Evolutionary conservation across 2,888 invertebrate genomes (phyloP).

Genomic region (Amitus sp.): DNA sequence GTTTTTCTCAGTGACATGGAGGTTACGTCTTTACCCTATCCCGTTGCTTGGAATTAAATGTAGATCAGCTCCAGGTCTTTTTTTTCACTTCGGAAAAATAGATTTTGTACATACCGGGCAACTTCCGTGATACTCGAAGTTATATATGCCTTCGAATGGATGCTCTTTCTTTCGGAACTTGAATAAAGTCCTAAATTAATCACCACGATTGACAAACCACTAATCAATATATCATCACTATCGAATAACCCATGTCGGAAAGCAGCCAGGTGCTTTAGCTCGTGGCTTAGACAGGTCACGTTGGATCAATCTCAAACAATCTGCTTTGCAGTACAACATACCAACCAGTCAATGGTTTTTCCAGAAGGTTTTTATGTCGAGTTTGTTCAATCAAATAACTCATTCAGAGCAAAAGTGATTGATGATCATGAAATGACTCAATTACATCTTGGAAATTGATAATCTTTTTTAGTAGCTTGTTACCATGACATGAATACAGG

Average conservation of each 20-base stretch:
- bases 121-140: conserved; percentile 22
- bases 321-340: conserved; percentile 33
- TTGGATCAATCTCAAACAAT: conserved; percentile 32
- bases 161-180: too few species aligned
- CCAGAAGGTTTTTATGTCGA: conserved; percentile 33
- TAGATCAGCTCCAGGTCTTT: conserved; percentile 30
- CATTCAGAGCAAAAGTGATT: conserved; percentile 61
- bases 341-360: conserved; percentile 38
- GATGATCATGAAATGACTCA: conserved; percentile 61
- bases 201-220: too few species aligned
- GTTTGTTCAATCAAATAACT: conserved; percentile 63
- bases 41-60: conserved; percentile 28
- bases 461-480: conserved; percentile 38
- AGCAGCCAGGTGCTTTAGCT: neutral
- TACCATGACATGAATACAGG: neutral
- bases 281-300: neutral
- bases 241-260: too few species aligned
- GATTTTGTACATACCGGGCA: conserved; percentile 32
- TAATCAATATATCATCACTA: too few species aligned
- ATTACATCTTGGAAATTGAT: conserved; percentile 62
- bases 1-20: conserved; percentile 24
- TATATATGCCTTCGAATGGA: conserved; percentile 23
- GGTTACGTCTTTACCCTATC: conserved; percentile 29
- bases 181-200: too few species aligned
- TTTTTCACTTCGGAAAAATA: conserved; percentile 19